A percentile compares a stretch with the other conserved stretches of the same genome.
Evolutionary conservation across 1,140 invertebrate genomes (phyloP).

Genomic region (Ridgeia piscesae): DNA sequence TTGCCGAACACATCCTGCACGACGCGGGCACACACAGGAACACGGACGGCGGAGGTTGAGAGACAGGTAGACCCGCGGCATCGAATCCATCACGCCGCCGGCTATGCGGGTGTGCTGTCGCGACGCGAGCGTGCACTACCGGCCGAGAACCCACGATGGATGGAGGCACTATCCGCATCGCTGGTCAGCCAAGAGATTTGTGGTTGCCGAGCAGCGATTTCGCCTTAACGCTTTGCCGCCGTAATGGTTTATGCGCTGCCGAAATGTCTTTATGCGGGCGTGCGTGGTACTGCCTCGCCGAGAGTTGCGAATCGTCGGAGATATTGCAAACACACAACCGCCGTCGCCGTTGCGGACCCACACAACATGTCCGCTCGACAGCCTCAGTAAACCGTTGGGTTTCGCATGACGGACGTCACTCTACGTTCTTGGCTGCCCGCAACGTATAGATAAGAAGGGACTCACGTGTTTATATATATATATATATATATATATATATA

Average conservation of each 20-base stretch:
- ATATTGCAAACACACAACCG: background rate
- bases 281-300: background rate
- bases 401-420: background rate
- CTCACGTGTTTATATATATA: too few species aligned
- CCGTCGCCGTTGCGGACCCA: background rate
- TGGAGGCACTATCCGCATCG: background rate
- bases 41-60: background rate
- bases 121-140: background rate
- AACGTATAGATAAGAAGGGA: background rate
- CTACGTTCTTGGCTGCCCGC: background rate
- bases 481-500: background rate
- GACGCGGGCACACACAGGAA: background rate
- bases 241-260: background rate
- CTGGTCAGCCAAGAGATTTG: background rate
- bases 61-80: background rate
- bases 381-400: background rate
- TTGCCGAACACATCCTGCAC: background rate
- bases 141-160: background rate
- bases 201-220: background rate
- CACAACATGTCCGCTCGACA: background rate
- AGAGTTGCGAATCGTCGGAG: background rate
- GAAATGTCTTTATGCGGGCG: slow-evolving; percentile 3
- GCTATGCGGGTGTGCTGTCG: background rate
- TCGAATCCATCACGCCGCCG: background rate
- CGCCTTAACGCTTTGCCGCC: background rate